Percentiles rank a stretch among this genome's conserved stretches.
phyloP scores from a whole-genome alignment of 2,888 invertebrate genomes.

The Drosophila nr. fundita region DNA sequence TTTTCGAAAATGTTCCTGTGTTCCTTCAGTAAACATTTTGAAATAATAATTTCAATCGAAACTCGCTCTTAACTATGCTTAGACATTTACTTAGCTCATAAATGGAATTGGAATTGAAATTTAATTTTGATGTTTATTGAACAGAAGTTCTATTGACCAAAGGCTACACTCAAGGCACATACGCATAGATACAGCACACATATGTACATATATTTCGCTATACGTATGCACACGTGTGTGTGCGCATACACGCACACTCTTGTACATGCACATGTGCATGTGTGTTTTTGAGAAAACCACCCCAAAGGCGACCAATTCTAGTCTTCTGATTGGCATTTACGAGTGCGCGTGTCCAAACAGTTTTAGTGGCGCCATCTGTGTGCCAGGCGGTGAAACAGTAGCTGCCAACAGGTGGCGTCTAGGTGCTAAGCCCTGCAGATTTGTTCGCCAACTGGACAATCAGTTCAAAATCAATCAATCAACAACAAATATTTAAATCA shows the following conservation, averaged over 20 bases:
- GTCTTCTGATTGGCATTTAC: conserved; percentile 77
- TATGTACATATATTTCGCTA: not conserved
- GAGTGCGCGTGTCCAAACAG: conserved; percentile 74
- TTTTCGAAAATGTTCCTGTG: not conserved
- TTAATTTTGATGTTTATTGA: not conserved
- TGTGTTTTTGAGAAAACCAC: conserved; percentile 61
- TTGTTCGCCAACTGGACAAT: conserved; percentile 15
- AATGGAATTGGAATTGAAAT: not conserved
- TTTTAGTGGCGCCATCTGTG: conserved; percentile 64
- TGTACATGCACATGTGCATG: conserved; percentile 26
- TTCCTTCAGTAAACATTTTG: not conserved
- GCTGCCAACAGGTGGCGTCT: conserved; percentile 64
- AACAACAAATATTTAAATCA: not conserved
- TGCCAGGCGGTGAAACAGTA: conserved; percentile 38
- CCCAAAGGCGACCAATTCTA: conserved; percentile 51
- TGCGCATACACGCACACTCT: conserved; percentile 1
- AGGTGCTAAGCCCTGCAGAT: not conserved
- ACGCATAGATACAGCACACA: not conserved
- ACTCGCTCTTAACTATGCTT: not conserved
- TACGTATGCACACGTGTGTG: not conserved
- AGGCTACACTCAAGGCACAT: not conserved
- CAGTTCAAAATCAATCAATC: conserved; percentile 3
- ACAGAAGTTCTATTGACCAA: conserved; percentile 3
- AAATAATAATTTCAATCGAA: not conserved
- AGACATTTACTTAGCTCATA: not conserved